phyloP scores from a whole-genome alignment of 2,888 invertebrate species.

The Lysandra coridon region DNA sequence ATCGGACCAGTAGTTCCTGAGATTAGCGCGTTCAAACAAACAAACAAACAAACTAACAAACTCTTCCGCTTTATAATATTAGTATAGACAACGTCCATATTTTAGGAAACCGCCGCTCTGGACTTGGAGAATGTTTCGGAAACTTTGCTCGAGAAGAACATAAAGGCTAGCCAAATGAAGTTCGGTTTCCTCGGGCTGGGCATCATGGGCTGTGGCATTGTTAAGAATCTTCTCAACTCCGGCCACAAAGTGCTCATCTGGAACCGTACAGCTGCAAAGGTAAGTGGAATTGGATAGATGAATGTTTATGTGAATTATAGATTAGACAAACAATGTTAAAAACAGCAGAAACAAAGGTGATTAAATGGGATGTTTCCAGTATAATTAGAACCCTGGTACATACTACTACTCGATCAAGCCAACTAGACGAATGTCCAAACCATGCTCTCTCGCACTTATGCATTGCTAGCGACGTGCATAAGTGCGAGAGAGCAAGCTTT shows the following conservation, averaged over 20 bases:
- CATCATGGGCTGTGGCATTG: constrained; percentile 96
- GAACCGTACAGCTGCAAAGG: constrained; percentile 96
- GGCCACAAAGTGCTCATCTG: constrained; percentile 96
- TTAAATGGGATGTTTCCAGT: background rate
- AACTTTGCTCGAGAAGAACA: constrained; percentile 90
- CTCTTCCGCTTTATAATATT: too few relatives aligned
- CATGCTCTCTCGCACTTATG: too few relatives aligned
- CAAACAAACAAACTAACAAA: too few relatives aligned
- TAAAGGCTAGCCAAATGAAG: constrained; percentile 90
- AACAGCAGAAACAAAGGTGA: background rate
- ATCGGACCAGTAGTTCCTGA: too few relatives aligned
- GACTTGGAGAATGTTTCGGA: constrained; percentile 89
- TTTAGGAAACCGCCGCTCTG: constrained; percentile 86
- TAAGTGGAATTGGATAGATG: constrained; percentile 71
- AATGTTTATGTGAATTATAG: constrained; percentile 12
- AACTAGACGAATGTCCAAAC: too few relatives aligned
- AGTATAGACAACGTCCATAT: constrained; percentile 36
- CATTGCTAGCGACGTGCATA: too few relatives aligned
- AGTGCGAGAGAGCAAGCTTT: too few relatives aligned
- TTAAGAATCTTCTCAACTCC: constrained; percentile 95
- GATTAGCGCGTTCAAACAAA: too few relatives aligned
- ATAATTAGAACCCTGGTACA: background rate
- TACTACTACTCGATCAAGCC: background rate
- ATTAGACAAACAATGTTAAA: background rate
- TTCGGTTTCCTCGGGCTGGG: constrained; percentile 98